A percentile compares a stretch with the other conserved stretches of the same genome.
Conservation (phyloP, 2,888 invertebrate genomes). For the Hirudinaria manillensis region DNA sequence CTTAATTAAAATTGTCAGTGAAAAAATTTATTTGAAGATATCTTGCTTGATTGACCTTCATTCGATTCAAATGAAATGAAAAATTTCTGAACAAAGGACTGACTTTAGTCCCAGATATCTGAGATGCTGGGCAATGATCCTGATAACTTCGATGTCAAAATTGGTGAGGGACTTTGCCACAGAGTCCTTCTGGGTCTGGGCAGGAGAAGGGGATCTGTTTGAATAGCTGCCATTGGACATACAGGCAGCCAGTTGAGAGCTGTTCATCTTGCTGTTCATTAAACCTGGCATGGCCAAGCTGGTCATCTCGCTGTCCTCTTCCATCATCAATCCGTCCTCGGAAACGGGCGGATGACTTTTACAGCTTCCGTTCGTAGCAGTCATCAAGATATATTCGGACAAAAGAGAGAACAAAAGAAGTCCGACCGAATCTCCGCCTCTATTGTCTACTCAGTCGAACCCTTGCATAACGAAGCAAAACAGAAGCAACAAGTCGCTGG, state of each 20-base stretch:
- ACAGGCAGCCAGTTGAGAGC: neutral
- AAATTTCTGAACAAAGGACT: constrained; percentile 53
- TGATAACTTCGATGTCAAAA: constrained; percentile 83
- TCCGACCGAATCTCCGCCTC: no score
- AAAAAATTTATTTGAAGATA: no score
- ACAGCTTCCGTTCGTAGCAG: constrained; percentile 24
- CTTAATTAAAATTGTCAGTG: no score
- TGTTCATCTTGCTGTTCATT: neutral
- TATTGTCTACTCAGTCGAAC: no score
- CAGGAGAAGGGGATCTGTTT: neutral
- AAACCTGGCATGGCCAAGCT: neutral
- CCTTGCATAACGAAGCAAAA: no score
- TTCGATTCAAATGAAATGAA: no score
- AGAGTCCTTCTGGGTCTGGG: neutral
- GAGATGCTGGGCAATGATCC: constrained; percentile 91
- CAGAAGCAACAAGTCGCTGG: no score
- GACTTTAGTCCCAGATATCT: constrained; percentile 86
- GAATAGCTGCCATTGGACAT: neutral
- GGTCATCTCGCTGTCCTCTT: constrained; percentile 18
- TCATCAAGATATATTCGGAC: constrained; percentile 14
- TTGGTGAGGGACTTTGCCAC: constrained; percentile 41
- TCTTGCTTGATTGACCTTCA: no score
- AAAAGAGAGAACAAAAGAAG: neutral
- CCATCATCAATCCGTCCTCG: constrained; percentile 27
- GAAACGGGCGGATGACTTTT: neutral